Conservation (phyloP, 2,113 vertebrate species). For the Hyperoodon ampullatus region DNA sequence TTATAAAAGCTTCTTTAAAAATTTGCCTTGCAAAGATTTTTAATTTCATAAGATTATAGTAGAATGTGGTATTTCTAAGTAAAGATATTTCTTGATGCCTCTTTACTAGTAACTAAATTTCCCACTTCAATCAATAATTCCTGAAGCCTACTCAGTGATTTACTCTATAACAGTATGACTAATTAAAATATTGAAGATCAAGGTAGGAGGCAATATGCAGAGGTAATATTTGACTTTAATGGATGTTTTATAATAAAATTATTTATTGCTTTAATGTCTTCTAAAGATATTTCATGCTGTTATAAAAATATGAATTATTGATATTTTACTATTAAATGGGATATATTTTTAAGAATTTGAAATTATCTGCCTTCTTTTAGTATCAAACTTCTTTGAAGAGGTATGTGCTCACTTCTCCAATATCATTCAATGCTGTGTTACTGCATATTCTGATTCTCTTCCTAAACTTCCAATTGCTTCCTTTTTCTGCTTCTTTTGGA, state of each 20-base stretch:
- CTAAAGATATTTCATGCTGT: not conserved
- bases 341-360: not conserved
- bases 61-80: not conserved
- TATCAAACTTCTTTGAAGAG: not conserved
- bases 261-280: not conserved
- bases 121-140: constrained; percentile 11
- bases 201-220: not conserved
- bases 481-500: not conserved
- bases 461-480: not conserved
- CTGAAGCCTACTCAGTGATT: not conserved
- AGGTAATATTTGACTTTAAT: constrained; percentile 6
- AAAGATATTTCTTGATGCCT: not conserved
- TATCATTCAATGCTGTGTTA: not conserved
- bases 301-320: not conserved
- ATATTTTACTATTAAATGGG: not conserved
- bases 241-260: constrained; percentile 29
- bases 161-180: not conserved
- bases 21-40: not conserved
- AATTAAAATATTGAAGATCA: constrained; percentile 38
- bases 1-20: not conserved
- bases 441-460: not conserved
- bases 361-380: not conserved
- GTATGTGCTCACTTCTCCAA: not conserved
- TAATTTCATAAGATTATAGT: not conserved
- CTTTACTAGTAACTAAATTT: not conserved